These are phyloP conservation scores for Himantopus leucocephalus DNA, from an alignment of 2,113 vertebrate species.

Conservation along the genomic window DNA sequence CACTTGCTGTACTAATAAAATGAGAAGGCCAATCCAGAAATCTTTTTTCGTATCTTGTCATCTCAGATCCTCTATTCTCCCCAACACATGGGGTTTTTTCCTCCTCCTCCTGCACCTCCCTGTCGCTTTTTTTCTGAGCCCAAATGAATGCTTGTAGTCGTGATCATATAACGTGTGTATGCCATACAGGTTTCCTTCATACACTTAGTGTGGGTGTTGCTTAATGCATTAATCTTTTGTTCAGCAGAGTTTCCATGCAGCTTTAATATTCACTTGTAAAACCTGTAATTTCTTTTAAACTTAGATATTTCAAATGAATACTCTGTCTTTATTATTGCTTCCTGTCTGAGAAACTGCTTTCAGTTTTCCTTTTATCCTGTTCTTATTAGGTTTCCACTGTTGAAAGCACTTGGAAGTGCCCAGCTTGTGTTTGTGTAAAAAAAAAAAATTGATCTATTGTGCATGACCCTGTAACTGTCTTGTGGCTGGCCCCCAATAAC, in stretches of 20 bases:
- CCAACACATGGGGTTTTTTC: neutral
- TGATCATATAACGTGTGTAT: neutral
- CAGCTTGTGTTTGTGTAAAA: neutral
- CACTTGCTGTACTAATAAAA: neutral
- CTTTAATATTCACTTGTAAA: conserved; percentile 27
- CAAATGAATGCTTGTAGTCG: neutral
- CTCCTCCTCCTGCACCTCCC: neutral
- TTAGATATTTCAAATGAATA: neutral
- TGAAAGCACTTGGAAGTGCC: neutral
- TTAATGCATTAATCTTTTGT: conserved; percentile 34
- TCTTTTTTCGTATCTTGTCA: neutral
- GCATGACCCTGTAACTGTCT: neutral
- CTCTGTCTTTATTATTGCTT: neutral
- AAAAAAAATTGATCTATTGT: neutral
- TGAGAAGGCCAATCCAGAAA: neutral
- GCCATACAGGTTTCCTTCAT: neutral
- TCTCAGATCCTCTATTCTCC: neutral
- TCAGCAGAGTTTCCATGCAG: neutral
- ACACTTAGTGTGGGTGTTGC: conserved; percentile 17
- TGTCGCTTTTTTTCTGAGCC: neutral
- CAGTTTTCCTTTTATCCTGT: neutral
- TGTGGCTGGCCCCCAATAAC: neutral
- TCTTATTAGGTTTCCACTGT: neutral
- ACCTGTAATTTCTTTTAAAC: conserved; percentile 23
- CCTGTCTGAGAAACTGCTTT: neutral